Evolutionary conservation across 2,888 invertebrate genomes (phyloP).

Genomic region (Cepaea hortensis): DNA sequence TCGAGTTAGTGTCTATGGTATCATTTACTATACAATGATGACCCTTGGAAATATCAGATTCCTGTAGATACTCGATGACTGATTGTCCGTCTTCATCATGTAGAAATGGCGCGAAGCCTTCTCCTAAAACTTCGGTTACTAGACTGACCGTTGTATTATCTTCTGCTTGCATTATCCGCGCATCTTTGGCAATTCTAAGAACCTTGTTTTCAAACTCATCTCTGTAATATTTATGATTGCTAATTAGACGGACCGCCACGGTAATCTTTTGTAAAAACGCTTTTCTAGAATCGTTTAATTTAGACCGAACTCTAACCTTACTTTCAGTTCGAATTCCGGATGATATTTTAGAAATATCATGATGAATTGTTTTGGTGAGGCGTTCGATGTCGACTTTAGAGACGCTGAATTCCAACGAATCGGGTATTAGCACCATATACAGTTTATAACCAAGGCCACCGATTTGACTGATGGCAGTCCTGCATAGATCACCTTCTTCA

Average conservation of each 20-base stretch:
- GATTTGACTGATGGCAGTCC: slow-evolving; percentile 24
- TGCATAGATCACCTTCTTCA: background rate
- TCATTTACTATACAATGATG: too few relatives aligned
- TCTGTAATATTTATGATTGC: background rate
- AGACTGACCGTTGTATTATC: background rate
- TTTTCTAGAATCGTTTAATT: background rate
- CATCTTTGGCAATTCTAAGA: background rate
- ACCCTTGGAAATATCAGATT: too few relatives aligned
- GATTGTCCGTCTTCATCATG: background rate
- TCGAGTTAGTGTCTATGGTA: too few relatives aligned
- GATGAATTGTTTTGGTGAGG: background rate
- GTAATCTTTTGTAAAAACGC: background rate
- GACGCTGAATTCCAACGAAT: background rate
- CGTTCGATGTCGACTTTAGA: background rate
- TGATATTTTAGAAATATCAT: background rate
- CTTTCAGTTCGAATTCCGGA: background rate
- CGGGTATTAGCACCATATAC: slow-evolving; percentile 2
- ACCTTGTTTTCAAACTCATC: background rate
- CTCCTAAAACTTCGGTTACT: background rate
- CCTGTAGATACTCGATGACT: background rate
- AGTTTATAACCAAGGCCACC: slow-evolving; percentile 42
- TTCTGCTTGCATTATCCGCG: background rate
- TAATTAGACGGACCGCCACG: background rate
- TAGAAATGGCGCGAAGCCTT: background rate
- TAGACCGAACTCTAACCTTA: background rate